These are phyloP conservation scores for Rhinichthys osculus DNA, from an alignment of 2,797 vertebrate genomes.

Conservation along the genomic window DNA sequence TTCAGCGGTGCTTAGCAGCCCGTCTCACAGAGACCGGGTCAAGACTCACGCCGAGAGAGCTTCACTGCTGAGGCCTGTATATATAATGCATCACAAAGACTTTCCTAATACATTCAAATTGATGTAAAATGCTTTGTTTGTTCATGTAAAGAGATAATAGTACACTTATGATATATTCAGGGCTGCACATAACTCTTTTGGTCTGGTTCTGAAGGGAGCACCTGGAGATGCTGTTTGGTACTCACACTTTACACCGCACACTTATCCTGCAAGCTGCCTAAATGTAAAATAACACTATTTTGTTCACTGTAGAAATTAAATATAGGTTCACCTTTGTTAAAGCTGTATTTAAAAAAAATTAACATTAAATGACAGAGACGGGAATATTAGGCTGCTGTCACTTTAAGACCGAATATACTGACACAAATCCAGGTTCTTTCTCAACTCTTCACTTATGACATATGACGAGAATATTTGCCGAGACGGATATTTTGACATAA, in stretches of 20 bases:
- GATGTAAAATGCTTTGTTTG: neutral
- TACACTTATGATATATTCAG: neutral
- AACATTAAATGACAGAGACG: too few relatives aligned
- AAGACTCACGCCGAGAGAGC: neutral
- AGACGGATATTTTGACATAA: too few relatives aligned
- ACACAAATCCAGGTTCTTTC: too few relatives aligned
- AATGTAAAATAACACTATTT: too few relatives aligned
- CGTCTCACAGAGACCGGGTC: constrained; percentile 3
- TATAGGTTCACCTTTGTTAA: too few relatives aligned
- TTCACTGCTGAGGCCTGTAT: neutral
- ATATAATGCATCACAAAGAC: neutral
- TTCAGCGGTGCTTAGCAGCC: constrained; percentile 9
- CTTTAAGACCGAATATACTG: neutral
- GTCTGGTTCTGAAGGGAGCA: neutral
- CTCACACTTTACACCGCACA: fast-evolving
- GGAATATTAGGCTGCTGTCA: too few relatives aligned
- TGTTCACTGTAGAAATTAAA: too few relatives aligned
- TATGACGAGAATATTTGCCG: too few relatives aligned
- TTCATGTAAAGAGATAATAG: neutral
- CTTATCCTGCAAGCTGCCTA: too few relatives aligned
- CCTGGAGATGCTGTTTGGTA: neutral
- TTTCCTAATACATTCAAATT: neutral
- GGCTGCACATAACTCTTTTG: neutral
- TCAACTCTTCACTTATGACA: too few relatives aligned
- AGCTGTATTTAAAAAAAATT: too few relatives aligned